Evolutionary conservation across 1,140 invertebrate species (phyloP).

Genomic region (Dreissena polymorpha): DNA sequence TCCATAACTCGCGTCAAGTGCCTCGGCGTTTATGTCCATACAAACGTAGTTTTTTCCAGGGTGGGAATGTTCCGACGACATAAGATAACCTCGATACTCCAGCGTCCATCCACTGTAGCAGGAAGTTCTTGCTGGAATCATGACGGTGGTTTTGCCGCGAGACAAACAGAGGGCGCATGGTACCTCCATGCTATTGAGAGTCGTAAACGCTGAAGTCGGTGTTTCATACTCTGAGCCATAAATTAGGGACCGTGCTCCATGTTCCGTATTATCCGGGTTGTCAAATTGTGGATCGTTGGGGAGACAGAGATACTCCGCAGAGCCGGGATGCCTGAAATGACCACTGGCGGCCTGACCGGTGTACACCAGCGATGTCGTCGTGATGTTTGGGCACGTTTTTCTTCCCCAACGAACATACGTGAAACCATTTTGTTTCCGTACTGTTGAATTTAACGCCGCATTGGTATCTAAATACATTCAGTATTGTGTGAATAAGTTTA

Average conservation of each 20-base stretch:
- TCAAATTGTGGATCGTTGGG: constrained; percentile 39
- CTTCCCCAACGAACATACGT: constrained; percentile 42
- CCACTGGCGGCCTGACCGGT: constrained; percentile 36
- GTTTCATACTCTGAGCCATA: constrained; percentile 71
- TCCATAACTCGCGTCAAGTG: background rate
- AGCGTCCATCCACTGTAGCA: constrained; percentile 55
- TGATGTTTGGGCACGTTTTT: constrained; percentile 10
- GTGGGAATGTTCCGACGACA: constrained; percentile 25
- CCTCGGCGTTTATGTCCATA: constrained; percentile 57
- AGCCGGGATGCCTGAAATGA: constrained; percentile 29
- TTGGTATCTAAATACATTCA: no score
- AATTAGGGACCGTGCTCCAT: constrained; percentile 1
- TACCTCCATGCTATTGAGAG: constrained; percentile 47
- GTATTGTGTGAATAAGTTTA: no score
- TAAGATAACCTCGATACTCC: constrained; percentile 64
- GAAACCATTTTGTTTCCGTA: no score
- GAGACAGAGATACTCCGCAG: constrained; percentile 47
- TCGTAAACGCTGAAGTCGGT: constrained; percentile 80
- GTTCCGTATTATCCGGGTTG: no score
- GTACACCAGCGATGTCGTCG: constrained; percentile 12
- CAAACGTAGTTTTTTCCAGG: constrained; percentile 53
- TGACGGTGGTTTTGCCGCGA: constrained; percentile 35
- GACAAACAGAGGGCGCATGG: constrained; percentile 59
- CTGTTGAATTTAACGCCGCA: no score
- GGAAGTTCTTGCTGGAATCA: constrained; percentile 59